Evolutionary conservation across 2,113 vertebrate genomes (phyloP).

Genomic region (Macroglossus sobrinus): DNA sequence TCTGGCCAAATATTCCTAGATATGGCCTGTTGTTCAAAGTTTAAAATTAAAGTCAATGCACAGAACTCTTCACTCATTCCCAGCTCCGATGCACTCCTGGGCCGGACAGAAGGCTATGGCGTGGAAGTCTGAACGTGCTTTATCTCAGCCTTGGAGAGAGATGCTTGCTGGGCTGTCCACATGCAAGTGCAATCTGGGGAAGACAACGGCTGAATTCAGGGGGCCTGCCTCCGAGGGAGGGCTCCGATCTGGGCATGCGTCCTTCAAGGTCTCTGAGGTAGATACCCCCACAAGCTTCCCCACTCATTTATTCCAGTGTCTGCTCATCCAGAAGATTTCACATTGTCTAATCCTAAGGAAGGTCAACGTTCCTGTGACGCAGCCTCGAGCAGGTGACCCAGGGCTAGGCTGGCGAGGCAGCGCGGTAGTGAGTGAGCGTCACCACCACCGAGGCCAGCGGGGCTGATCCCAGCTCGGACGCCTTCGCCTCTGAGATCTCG

Average conservation of each 20-base stretch:
- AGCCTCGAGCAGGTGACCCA: neutral
- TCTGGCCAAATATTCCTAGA: constrained; percentile 46
- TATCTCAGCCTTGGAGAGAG: constrained; percentile 20
- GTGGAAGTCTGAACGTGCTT: neutral
- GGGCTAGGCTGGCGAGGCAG: neutral
- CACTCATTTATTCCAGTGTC: neutral
- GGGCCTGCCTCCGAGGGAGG: neutral
- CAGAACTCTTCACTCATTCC: neutral
- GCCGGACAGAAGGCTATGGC: constrained; percentile 20
- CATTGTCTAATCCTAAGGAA: neutral
- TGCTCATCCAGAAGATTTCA: neutral
- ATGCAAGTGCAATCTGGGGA: neutral
- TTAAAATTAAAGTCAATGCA: constrained; percentile 35
- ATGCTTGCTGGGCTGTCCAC: neutral
- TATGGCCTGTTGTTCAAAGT: constrained; percentile 23
- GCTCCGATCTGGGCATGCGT: neutral
- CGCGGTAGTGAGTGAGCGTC: no score
- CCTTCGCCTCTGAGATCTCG: neutral
- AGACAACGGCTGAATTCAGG: neutral
- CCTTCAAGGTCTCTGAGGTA: neutral
- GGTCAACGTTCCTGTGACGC: neutral
- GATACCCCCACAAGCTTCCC: neutral
- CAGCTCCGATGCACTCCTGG: neutral
- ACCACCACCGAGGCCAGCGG: neutral
- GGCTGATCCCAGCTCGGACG: neutral